Conservation (phyloP, 2,888 invertebrate genomes). For the Calliphora vomitoria region DNA sequence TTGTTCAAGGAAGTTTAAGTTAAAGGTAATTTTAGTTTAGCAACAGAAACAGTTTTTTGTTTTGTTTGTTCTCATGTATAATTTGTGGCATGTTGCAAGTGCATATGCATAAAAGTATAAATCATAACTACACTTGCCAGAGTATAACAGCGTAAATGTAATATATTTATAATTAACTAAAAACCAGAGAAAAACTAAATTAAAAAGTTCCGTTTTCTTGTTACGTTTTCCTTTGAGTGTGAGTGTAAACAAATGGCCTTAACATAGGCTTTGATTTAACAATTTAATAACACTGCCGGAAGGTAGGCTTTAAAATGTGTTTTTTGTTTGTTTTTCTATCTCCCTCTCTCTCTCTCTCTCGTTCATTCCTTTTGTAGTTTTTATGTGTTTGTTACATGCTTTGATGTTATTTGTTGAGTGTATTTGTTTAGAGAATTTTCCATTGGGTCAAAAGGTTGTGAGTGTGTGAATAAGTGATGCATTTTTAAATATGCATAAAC, state of each 20-base stretch:
- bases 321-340: not conserved
- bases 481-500: not conserved
- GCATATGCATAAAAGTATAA: conserved; percentile 33
- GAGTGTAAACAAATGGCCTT: conserved; percentile 38
- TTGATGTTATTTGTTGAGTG: conserved; percentile 32
- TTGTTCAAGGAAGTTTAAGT: conserved; percentile 68
- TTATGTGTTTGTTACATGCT: conserved; percentile 5
- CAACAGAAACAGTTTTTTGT: conserved; percentile 22
- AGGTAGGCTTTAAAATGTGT: conserved; percentile 32
- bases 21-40: conserved; percentile 57
- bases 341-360: not conserved
- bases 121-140: conserved; percentile 39
- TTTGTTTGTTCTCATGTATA: conserved; percentile 1
- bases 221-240: conserved; percentile 8
- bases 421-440: conserved; percentile 19
- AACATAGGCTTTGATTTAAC: conserved; percentile 57
- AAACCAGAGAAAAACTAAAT: conserved; percentile 6
- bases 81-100: conserved; percentile 19
- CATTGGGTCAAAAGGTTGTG: conserved; percentile 25
- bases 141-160: conserved; percentile 51
- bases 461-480: not conserved
- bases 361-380: too few relatives aligned
- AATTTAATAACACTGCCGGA: conserved; percentile 48
- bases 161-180: conserved; percentile 58
- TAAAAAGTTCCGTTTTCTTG: conserved; percentile 46